A percentile compares a stretch with the other conserved stretches of the same genome.
phyloP scores from a whole-genome alignment of 2,113 vertebrate species.

The Misgurnus mizolepis region DNA sequence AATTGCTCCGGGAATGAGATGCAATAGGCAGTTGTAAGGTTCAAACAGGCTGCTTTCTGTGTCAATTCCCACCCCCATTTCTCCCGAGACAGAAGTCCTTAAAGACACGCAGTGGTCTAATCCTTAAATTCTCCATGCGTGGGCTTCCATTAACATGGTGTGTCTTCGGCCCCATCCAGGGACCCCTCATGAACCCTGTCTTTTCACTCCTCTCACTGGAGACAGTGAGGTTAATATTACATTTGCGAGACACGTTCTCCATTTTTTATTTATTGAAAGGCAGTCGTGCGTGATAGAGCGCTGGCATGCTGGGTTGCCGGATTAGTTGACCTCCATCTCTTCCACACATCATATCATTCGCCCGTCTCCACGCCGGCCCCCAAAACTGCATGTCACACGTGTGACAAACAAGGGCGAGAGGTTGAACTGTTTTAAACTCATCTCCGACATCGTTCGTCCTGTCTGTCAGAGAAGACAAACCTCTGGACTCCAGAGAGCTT shows the following conservation, averaged over 20 bases:
- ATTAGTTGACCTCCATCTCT: constrained; percentile 78
- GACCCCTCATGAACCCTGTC: constrained; percentile 51
- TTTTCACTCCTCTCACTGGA: constrained; percentile 68
- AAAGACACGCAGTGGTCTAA: constrained; percentile 53
- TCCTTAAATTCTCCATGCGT: constrained; percentile 36
- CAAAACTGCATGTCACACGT: constrained; percentile 42
- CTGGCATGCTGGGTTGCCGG: constrained; percentile 69
- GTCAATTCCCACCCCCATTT: constrained; percentile 30
- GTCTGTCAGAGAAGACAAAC: constrained; percentile 27
- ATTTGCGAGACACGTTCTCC: constrained; percentile 76
- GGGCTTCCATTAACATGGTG: constrained; percentile 30
- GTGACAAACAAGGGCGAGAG: constrained; percentile 59
- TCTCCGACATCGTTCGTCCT: constrained; percentile 54
- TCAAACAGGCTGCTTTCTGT: too few species aligned
- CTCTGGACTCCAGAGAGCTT: neutral
- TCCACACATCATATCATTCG: constrained; percentile 60
- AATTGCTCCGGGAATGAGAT: constrained; percentile 46
- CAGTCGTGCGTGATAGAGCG: constrained; percentile 77
- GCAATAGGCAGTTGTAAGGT: constrained; percentile 25
- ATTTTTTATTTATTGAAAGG: constrained; percentile 88
- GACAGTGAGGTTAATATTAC: constrained; percentile 81
- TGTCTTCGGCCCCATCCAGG: constrained; percentile 8
- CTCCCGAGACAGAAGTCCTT: constrained; percentile 59
- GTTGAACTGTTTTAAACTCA: constrained; percentile 66
- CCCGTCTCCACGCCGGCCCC: constrained; percentile 45